Evolutionary conservation across 2,113 vertebrate species (phyloP).

Genomic region (Numida meleagris): DNA sequence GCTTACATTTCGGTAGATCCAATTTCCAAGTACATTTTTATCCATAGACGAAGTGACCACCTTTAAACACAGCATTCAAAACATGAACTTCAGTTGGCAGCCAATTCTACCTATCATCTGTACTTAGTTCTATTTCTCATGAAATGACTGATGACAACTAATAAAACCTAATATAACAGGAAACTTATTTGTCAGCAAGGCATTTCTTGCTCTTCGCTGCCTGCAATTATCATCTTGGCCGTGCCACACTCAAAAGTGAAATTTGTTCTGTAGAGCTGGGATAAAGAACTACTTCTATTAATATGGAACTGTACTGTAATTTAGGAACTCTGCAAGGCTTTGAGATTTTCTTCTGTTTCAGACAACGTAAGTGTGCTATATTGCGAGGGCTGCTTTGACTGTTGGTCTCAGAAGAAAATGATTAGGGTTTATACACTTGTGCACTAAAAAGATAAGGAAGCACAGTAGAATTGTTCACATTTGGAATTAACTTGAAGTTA

Average conservation of each 20-base stretch:
- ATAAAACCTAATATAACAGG: not conserved
- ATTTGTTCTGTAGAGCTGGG: not conserved
- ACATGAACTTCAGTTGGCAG: not conserved
- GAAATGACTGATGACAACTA: not conserved
- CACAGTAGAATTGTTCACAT: not conserved
- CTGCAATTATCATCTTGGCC: not conserved
- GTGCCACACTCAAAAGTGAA: not conserved
- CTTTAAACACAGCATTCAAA: not conserved
- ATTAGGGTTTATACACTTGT: not conserved
- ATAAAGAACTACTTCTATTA: not conserved
- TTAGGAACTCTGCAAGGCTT: not conserved
- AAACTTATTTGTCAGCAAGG: not conserved
- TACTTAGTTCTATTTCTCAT: not conserved
- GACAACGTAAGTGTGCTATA: not conserved
- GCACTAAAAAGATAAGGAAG: not conserved
- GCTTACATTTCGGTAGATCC: not conserved
- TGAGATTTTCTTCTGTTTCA: not conserved
- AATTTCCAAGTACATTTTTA: not conserved
- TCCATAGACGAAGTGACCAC: not conserved
- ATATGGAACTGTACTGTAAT: not conserved
- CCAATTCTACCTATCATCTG: not conserved
- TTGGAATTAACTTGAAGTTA: slow-evolving; percentile 7
- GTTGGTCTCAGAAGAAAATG: not conserved
- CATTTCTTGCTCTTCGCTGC: not conserved
- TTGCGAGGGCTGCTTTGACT: not conserved